A percentile compares a stretch with the other conserved stretches of the same genome.
These are phyloP conservation scores for Bombus affinis DNA, from an alignment of 1,140 invertebrate genomes.

Conservation along the genomic window DNA sequence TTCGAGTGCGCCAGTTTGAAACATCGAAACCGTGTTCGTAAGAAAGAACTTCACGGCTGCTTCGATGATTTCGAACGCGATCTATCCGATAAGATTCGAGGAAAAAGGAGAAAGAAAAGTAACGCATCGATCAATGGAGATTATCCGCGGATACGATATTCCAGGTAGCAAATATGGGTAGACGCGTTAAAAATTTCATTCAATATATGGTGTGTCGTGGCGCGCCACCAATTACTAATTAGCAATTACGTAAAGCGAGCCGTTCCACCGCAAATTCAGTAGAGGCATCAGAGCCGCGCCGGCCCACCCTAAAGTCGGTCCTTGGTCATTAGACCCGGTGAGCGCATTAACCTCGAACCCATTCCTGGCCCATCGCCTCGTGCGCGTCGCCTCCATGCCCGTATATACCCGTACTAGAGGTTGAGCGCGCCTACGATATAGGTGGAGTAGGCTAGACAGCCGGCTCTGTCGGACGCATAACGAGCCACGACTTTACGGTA, in stretches of 20 bases:
- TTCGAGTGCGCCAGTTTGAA: no score
- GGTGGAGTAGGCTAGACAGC: conserved; percentile 13
- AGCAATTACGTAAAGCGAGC: conserved; percentile 52
- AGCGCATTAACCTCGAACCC: conserved; percentile 60
- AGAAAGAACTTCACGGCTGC: no score
- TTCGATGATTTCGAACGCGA: no score
- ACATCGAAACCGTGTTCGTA: no score
- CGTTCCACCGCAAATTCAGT: conserved; percentile 44
- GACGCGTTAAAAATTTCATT: conserved; percentile 32
- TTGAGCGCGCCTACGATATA: conserved; percentile 19
- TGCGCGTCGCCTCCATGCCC: conserved; percentile 26
- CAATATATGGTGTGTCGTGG: not conserved
- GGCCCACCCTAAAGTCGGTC: conserved; percentile 50
- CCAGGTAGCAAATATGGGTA: not conserved
- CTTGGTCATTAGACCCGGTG: conserved; percentile 49
- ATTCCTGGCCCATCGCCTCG: conserved; percentile 52
- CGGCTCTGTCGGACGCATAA: conserved; percentile 39
- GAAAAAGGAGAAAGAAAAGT: not conserved
- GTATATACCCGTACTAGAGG: conserved; percentile 23
- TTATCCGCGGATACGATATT: no score
- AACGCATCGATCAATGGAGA: not conserved
- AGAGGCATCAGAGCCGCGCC: conserved; percentile 23
- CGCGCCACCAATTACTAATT: conserved; percentile 47
- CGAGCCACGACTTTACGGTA: conserved; percentile 50
- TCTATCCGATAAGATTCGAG: no score